Evolutionary conservation across 2,888 invertebrate species (phyloP).

Genomic region (Drosophila vallismaia): DNA sequence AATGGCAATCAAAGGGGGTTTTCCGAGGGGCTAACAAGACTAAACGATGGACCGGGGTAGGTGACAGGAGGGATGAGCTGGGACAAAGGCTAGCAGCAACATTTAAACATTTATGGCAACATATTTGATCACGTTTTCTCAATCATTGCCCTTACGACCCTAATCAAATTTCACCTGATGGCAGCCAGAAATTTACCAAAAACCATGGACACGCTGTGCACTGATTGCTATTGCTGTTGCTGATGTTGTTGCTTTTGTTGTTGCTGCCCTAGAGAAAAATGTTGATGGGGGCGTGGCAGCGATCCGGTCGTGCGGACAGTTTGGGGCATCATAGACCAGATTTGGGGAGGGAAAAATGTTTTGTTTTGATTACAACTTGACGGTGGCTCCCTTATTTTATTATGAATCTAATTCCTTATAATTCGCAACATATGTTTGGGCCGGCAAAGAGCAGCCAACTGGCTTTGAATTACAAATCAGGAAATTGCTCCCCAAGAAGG

Average conservation of each 20-base stretch:
- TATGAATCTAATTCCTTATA: constrained; percentile 79
- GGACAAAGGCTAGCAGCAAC: constrained; percentile 62
- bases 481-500: constrained; percentile 12
- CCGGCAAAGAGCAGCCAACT: constrained; percentile 49
- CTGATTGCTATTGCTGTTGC: constrained; percentile 61
- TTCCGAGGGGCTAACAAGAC: constrained; percentile 3
- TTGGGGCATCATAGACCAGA: constrained; percentile 28
- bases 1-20: constrained; percentile 40
- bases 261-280: constrained; percentile 35
- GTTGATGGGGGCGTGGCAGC: constrained; percentile 23
- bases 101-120: constrained; percentile 78
- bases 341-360: constrained; percentile 54
- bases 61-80: constrained; percentile 18
- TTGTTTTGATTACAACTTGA: constrained; percentile 77
- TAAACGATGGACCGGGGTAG: neutral
- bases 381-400: constrained; percentile 73
- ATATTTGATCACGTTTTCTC: constrained; percentile 82
- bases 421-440: constrained; percentile 76
- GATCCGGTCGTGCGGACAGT: constrained; percentile 57
- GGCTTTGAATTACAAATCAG: constrained; percentile 79
- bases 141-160: constrained; percentile 82
- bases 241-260: constrained; percentile 9
- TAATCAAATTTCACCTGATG: constrained; percentile 83
- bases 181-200: constrained; percentile 69
- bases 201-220: constrained; percentile 75